Percentiles rank a stretch among this genome's conserved stretches.
These are phyloP conservation scores for Cyaniris semiargus DNA, from an alignment of 2,888 invertebrate genomes.

Conservation along the genomic window DNA sequence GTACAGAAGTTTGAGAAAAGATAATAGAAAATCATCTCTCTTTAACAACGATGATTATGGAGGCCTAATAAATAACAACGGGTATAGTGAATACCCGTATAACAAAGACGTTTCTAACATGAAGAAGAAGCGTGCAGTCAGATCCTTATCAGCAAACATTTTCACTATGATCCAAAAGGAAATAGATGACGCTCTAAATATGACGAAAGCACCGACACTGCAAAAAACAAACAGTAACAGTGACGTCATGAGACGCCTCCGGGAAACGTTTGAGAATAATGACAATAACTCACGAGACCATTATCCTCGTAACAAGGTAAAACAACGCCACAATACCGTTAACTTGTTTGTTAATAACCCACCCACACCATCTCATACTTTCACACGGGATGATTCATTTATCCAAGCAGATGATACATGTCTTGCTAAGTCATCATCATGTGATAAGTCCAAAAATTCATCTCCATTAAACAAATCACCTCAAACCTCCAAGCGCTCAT, in stretches of 20 bases:
- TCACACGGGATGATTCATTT: slow-evolving; percentile 78
- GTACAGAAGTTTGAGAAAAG: slow-evolving; percentile 91
- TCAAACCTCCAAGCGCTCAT: slow-evolving; percentile 70
- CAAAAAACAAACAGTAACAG: slow-evolving; percentile 83
- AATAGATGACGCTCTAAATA: slow-evolving; percentile 79
- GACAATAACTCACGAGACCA: slow-evolving; percentile 65
- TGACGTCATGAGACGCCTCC: slow-evolving; percentile 77
- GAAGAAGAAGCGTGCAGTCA: slow-evolving; percentile 88
- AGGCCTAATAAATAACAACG: slow-evolving; percentile 72
- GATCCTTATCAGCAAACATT: slow-evolving; percentile 92
- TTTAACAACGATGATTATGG: slow-evolving; percentile 73
- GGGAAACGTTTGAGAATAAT: slow-evolving; percentile 71
- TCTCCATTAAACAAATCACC: slow-evolving; percentile 81
- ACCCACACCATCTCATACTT: slow-evolving; percentile 70
- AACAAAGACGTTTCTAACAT: slow-evolving; percentile 69
- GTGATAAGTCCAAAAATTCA: slow-evolving; percentile 77
- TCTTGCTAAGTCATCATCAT: slow-evolving; percentile 73
- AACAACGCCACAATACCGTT: slow-evolving; percentile 76
- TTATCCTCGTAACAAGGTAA: slow-evolving; percentile 76
- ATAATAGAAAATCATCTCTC: slow-evolving; percentile 81
- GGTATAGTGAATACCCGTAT: slow-evolving; percentile 59
- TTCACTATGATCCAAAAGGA: slow-evolving; percentile 87
- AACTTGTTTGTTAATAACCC: slow-evolving; percentile 74
- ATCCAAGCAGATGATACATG: slow-evolving; percentile 74
- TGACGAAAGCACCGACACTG: slow-evolving; percentile 73